phyloP scores from a whole-genome alignment of 2,797 vertebrate species.

The Bradypus variegatus region DNA sequence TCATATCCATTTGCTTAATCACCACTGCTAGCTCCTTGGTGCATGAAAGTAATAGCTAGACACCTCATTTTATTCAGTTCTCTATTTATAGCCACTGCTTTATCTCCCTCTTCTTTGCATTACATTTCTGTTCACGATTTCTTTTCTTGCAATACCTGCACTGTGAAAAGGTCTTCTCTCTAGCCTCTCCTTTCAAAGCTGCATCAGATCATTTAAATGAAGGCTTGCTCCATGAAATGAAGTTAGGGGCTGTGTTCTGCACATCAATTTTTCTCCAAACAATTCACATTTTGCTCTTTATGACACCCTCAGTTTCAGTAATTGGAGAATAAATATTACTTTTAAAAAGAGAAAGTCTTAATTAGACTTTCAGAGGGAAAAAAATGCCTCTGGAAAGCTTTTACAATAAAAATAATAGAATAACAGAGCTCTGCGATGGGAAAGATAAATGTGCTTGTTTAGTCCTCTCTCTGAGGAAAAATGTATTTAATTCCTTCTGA shows the following conservation, averaged over 20 bases:
- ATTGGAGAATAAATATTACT: conserved; percentile 30
- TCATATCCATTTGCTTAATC: not conserved
- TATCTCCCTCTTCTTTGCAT: not conserved
- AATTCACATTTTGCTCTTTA: not conserved
- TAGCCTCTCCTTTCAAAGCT: not conserved
- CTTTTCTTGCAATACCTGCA: not conserved
- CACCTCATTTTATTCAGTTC: not conserved
- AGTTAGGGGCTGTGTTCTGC: not conserved
- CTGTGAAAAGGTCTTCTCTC: not conserved
- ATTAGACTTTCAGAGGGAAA: not conserved
- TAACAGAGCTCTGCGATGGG: not conserved
- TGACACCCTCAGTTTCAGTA: not conserved
- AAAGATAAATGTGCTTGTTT: conserved; percentile 12
- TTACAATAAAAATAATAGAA: conserved; percentile 37
- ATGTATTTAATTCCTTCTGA: not conserved
- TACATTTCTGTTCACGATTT: accelerated
- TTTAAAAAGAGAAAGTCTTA: not conserved
- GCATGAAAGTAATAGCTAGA: not conserved
- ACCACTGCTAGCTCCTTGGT: not conserved
- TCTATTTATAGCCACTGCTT: not conserved
- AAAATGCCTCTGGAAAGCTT: conserved; percentile 23
- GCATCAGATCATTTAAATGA: not conserved
- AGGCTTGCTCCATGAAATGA: not conserved
- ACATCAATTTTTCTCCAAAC: not conserved
- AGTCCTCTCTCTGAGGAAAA: not conserved